Evolutionary conservation across 2,888 invertebrate species (phyloP), one percentile per base, ranked within the genome.

Genomic region (Megastigmus dorsalis): DNA sequence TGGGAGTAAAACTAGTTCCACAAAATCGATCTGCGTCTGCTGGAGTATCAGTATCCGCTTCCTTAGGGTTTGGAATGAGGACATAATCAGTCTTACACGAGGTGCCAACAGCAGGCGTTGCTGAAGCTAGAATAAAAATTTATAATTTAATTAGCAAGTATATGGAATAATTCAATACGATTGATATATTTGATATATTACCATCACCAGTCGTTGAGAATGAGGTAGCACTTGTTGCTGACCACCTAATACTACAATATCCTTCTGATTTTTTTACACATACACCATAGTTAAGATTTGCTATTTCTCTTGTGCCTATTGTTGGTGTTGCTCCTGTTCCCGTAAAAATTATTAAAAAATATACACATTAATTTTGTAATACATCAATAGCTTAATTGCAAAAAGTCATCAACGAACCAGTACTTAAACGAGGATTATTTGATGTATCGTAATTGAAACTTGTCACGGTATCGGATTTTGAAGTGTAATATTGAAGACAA

Each of bases 361-460:
- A n/a, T n/a, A n/a, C n/a, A n/a, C n/a, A n/a, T n/a, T n/a, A n/a
- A n/a, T n/a, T n/a, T n/a, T n/a, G n/a, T n/a, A n/a, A n/a, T n/a
- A n/a, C n/a, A n/a, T n/a, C n/a, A n/a, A n/a, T n/a, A n/a, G n/a
- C n/a, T n/a, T n/a, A n/a, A n/a, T n/a, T n/a, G n/a, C n/a, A n/a
- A n/a, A n/a, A n/a, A n/a, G n/a, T n/a, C n/a, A n/a, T n/a, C n/a
- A n/a, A n/a, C 48, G 2, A 38, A 68, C 68, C 9, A 30, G 41
- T 50, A 7, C 36, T 45, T 3, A 28, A 3, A 5, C 88, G 88
- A 1, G 91, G 89, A 82, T 92, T 92, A 13, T 91, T 90, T 0
- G 91, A 90, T 1, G 91, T 89, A 0, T 92, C 94, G 84, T 93
- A 95, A 87, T 95, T 95, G 80, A 95, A 95, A 85, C 95, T 94